Evolutionary conservation across 2,888 invertebrate species (phyloP), one percentile per base, ranked within the genome.

Genomic region (Cancer borealis): DNA sequence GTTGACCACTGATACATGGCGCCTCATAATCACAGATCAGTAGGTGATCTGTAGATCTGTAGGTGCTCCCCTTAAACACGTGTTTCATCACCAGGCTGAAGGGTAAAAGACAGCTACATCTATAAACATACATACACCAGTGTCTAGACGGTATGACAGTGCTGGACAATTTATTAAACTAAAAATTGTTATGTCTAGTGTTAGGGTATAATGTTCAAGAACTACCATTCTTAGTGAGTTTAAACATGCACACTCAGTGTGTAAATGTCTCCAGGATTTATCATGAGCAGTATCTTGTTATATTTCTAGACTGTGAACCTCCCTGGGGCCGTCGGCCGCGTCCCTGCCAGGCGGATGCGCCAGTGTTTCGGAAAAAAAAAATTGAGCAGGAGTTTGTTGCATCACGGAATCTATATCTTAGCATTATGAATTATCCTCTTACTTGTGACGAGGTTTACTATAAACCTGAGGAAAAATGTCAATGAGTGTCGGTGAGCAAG

Each of bases 31-130:
- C 26, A 14, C 79, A 30, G 30, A 5, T 30, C 26, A 79, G 4
- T 30, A 14, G 10, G 79, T 2, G 10, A 79, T 14, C 8, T 6
- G 21, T 79, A 30, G 30, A 30, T 30, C 30, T 6, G 21, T 30
- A 30, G 14, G 79, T 79, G 79, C 10, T 79, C 12, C 30, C 79
- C 79, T 30, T 21, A 79, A 79, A 30, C 12, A 79, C 79, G 79
- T 79, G 79, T 79, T 79, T 79, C 79, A 79, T 79, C 21, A 79
- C 30, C 79, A 79, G 79, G 79, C 79, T 79, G 6, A 79, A 79
- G 79, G 79, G 12, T 79, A 79, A 21, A 79, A 30, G 14, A 30
- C 79, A 79, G 79, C 79, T 79, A 79, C 79, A 30, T 79, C 79
- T 30, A 79, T 79, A 30, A n/a, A 66, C 66, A 66, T 66, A 66